Percentiles rank a stretch among this genome's conserved stretches.
Conservation (phyloP, 2,113 vertebrate species). For the Bagarius yarrelli region DNA sequence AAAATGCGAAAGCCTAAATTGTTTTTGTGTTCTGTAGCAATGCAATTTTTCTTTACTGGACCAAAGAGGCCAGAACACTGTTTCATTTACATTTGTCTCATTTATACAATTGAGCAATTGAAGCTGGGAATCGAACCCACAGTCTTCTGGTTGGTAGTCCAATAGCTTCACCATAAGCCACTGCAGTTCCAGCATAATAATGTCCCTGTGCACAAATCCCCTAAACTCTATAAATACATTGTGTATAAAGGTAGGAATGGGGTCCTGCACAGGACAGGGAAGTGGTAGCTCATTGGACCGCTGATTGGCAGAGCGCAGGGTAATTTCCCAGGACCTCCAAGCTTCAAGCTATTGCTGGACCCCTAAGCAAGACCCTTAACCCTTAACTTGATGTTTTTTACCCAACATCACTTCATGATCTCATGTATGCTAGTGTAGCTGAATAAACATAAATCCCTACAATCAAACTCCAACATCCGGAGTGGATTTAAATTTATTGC, state of each 20-base stretch:
- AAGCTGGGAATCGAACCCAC: too few species aligned
- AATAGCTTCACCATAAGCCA: too few species aligned
- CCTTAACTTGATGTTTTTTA: too few species aligned
- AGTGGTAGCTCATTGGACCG: too few species aligned
- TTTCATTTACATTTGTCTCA: too few species aligned
- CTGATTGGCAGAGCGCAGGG: too few species aligned
- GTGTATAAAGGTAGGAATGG: neutral
- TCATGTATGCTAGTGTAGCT: neutral
- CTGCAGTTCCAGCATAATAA: neutral
- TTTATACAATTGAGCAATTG: too few species aligned
- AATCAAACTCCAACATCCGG: neutral
- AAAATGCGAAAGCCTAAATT: neutral
- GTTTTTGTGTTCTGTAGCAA: neutral
- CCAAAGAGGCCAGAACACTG: neutral
- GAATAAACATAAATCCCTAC: neutral
- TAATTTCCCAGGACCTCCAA: too few species aligned
- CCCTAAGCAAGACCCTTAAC: too few species aligned
- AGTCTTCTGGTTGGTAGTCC: too few species aligned
- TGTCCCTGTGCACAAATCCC: neutral
- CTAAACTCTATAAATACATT: neutral
- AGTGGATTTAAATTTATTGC: too few species aligned
- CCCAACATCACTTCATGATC: neutral
- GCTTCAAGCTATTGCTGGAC: too few species aligned
- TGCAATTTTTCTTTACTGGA: neutral
- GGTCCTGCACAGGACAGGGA: rapidly evolving